Evolutionary conservation across 2,113 vertebrate genomes (phyloP), one percentile per base, ranked within the genome.

Genomic region (Mesoclemmys tuberculata): DNA sequence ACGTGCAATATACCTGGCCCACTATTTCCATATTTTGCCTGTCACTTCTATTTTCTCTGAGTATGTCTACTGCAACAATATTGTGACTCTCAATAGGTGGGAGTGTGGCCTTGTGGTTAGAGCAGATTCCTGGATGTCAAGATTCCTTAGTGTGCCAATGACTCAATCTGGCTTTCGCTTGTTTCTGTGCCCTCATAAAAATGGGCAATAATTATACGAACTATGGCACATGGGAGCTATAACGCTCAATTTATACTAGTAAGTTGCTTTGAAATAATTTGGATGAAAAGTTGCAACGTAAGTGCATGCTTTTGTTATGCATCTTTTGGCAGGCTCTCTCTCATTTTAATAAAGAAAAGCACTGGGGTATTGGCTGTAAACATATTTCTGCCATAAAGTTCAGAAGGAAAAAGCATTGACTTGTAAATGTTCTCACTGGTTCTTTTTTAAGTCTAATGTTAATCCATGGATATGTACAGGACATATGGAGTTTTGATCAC

Each of bases 241-340:
- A 44, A 77, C 41, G 18, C 44, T 91, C 84, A 86, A 82, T 94
- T 97, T 80, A 21, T 90, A 54, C 5, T 54, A 77, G 81, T 56
- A 78, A 92, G 29, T 56, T 29, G 52, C 84, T 64, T 74, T 48
- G 52, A 85, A 22, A 13, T 56, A 80, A 44, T 79, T 79, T 81
- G 81, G 75, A 85, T 87, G 13, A 1, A 4, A 0, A 1, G 18
- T 31, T 22, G 38, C 35, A 13, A 46, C 38, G 84, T 27, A 90
- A 87, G 74, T 54, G 35, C 0, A 1, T 22, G 51, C 5, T 1
- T 85, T 87, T 26, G 4, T 51, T 92, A 8, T 51, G 0, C 46
- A 41, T 46, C 44, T 38, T 35, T 24, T 64, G 74, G 77, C 9
- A 26, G 51, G 35, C 18, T 86, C 10, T 71, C 88, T 48, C 75